Evolutionary conservation across 2,888 invertebrate genomes (phyloP), one percentile per base, ranked within the genome.

Genomic region (Scelioninae gen. 2): DNA sequence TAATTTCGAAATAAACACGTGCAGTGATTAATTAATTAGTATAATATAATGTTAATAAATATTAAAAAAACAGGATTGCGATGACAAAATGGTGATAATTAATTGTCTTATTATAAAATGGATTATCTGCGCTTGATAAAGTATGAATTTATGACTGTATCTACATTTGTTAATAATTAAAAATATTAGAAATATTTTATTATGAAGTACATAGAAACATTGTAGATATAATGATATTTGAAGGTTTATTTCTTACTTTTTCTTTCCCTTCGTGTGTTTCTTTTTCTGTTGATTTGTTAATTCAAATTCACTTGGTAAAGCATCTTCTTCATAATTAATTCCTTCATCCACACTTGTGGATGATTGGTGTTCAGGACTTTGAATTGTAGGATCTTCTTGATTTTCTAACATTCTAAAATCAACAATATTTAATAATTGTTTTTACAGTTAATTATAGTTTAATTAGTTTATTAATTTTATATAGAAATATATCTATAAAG

Each of bases 221-320:
- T 22, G 5, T 4, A 2, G 5, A 22, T 4, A 22, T 5, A 22
- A 22, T 4, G 22, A 5, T 22, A 22, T 22, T 22, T 22, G 22
- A 82, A n/a, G n/a, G n/a, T n/a, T n/a, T n/a, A n/a, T n/a, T n/a
- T n/a, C 85, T 81, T 77, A 86, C 86, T 83, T 84, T 71, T 84
- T 85, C 74, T 84, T 85, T 25, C 79, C 81, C 74, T 84, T 84
- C 2, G 64, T 60, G 15, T 77, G 79, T 74, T 82, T 83, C 55
- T 78, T 83, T n/a, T n/a, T n/a, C n/a, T n/a, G 22, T 22, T 22
- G 22, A 22, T 22, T 22, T 39, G n/a, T n/a, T n/a, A n/a, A n/a
- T n/a, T 60, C 68, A 11, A 68, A 45, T 25, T 68, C 68, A 50
- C 18, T 58, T 9, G 67, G 50, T 11, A 67, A 16, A 9, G 22